Evolutionary conservation across 2,888 invertebrate species (phyloP).

Genomic region (Pilophorus perplexus): DNA sequence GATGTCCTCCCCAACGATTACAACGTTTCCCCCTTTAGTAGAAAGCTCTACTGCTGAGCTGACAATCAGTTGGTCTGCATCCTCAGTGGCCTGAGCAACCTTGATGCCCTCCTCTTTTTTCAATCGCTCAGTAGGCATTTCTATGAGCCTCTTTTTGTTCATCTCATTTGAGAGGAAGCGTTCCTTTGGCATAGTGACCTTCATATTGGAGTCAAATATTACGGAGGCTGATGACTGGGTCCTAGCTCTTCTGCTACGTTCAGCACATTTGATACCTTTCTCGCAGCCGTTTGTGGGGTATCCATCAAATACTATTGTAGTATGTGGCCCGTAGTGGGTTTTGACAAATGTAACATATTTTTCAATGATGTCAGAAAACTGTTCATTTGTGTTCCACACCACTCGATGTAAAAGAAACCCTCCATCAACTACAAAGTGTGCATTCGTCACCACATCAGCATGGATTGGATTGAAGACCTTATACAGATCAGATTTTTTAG

Average conservation of each 20-base stretch:
- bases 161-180: neutral
- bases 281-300: slow-evolving; percentile 6
- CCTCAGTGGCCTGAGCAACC: slow-evolving; percentile 3
- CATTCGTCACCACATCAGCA: neutral
- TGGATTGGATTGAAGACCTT: neutral
- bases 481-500: slow-evolving; percentile 17
- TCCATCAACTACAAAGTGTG: slow-evolving; percentile 4
- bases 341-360: slow-evolving; percentile 2
- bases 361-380: neutral
- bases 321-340: neutral
- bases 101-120: neutral
- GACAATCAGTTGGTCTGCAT: slow-evolving; percentile 8
- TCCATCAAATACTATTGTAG: slow-evolving; percentile 10
- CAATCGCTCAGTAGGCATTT: neutral
- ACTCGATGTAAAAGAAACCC: slow-evolving; percentile 16
- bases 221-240: neutral
- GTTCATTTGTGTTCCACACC: slow-evolving; percentile 12
- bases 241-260: neutral
- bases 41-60: neutral
- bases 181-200: neutral
- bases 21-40: neutral
- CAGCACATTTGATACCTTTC: neutral
- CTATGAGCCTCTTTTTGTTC: neutral
- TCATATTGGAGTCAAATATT: neutral
- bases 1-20: slow-evolving; percentile 8